phyloP scores from a whole-genome alignment of 2,113 vertebrate species.

The Hymenochirus boettgeri region DNA sequence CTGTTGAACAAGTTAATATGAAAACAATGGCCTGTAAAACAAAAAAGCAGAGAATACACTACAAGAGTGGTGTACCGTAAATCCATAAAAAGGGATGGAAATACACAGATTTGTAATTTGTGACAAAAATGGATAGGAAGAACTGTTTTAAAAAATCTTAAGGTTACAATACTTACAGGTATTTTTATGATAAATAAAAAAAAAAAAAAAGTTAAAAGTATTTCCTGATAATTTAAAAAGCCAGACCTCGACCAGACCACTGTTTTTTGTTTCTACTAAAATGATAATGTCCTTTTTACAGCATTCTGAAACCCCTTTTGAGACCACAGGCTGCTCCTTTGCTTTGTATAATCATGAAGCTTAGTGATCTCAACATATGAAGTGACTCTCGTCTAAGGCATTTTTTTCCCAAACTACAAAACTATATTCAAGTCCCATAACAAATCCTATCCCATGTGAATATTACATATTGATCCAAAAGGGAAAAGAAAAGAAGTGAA shows the following conservation, averaged over 20 bases:
- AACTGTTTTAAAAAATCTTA: background rate
- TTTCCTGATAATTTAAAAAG: constrained; percentile 23
- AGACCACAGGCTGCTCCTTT: background rate
- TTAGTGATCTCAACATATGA: constrained; percentile 3
- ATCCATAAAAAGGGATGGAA: background rate
- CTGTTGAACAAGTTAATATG: background rate
- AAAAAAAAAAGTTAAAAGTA: constrained; percentile 15
- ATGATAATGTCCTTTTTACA: background rate
- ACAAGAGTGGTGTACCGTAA: background rate
- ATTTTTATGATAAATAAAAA: constrained; percentile 29
- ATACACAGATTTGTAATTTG: background rate
- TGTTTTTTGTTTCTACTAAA: background rate
- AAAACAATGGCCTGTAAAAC: background rate
- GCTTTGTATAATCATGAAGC: background rate
- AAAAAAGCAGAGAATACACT: too few relatives aligned
- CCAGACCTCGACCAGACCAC: background rate
- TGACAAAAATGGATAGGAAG: background rate
- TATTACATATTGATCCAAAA: constrained; percentile 35
- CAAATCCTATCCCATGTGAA: constrained; percentile 17
- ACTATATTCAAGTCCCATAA: constrained; percentile 34
- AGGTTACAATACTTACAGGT: constrained; percentile 19
- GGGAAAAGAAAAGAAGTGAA: constrained; percentile 11
- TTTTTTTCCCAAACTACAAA: constrained; percentile 19
- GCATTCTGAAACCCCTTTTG: background rate
- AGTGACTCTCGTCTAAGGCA: background rate